phyloP scores from a whole-genome alignment of 1,140 invertebrate species.

The Brachionus rubens region DNA sequence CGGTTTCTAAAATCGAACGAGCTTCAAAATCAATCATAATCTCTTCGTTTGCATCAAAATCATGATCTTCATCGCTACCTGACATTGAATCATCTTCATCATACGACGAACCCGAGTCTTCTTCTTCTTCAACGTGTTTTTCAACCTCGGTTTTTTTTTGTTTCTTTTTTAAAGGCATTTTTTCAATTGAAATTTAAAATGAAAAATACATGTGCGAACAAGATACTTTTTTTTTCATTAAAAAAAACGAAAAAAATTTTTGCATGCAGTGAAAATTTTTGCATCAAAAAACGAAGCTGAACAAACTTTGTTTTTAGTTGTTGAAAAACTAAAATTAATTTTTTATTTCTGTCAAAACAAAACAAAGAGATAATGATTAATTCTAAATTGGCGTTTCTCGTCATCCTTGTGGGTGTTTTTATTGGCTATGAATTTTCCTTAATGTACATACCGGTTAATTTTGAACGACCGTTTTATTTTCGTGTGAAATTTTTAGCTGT shows the following conservation, averaged over 20 bases:
- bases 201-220: slow-evolving; percentile 30
- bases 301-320: neutral
- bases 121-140: neutral
- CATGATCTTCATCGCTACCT: neutral
- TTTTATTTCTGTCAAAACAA: neutral
- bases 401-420: neutral
- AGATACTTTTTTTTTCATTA: neutral
- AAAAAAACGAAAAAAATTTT: neutral
- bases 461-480: slow-evolving; percentile 18
- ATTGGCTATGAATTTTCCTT: neutral
- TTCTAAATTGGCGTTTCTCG: neutral
- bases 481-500: slow-evolving; percentile 7
- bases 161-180: slow-evolving; percentile 30
- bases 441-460: neutral
- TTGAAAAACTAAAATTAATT: no score
- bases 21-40: slow-evolving; percentile 41
- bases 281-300: no score
- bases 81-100: slow-evolving; percentile 21
- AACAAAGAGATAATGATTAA: slow-evolving; percentile 16
- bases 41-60: slow-evolving; percentile 9
- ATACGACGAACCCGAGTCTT: neutral
- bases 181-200: neutral
- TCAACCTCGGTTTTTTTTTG: slow-evolving; percentile 5
- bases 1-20: neutral
- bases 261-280: no score